Evolutionary conservation across 53 echinoderm and acorn worm species (phyloP).

Genomic region (Antedon mediterranea): DNA sequence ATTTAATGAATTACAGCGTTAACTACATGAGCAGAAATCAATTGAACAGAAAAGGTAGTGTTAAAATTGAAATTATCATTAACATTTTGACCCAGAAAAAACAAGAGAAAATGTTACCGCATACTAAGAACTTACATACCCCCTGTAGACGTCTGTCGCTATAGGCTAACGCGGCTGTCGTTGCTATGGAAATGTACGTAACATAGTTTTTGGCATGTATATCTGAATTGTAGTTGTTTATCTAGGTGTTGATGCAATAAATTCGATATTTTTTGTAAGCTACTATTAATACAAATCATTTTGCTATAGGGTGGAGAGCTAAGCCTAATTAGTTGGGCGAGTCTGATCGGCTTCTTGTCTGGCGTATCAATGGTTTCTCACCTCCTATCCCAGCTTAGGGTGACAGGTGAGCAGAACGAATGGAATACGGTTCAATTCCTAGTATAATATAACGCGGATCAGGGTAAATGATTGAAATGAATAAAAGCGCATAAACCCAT

Average conservation of each 20-base stretch:
- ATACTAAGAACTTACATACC: background rate
- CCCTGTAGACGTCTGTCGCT: background rate
- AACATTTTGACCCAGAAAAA: background rate
- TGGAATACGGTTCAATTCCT: background rate
- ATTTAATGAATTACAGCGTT: background rate
- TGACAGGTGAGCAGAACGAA: background rate
- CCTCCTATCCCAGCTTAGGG: too few relatives aligned
- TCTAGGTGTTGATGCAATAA: background rate
- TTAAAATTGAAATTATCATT: background rate
- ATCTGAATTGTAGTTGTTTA: background rate
- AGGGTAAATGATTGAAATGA: background rate
- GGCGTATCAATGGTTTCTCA: too few relatives aligned
- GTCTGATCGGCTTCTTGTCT: background rate
- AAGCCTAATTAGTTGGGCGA: background rate
- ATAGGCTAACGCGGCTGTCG: background rate
- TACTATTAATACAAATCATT: background rate
- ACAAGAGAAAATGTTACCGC: background rate
- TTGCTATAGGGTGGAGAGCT: background rate
- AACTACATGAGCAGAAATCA: background rate
- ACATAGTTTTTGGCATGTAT: background rate
- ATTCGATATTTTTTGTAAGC: background rate
- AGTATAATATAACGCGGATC: background rate
- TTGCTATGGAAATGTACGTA: background rate
- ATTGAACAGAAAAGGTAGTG: background rate
- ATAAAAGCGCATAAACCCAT: background rate